Percentiles rank a stretch among this genome's conserved stretches.
Conservation (phyloP, 2,888 invertebrate species). For the Amphimallon solstitiale region DNA sequence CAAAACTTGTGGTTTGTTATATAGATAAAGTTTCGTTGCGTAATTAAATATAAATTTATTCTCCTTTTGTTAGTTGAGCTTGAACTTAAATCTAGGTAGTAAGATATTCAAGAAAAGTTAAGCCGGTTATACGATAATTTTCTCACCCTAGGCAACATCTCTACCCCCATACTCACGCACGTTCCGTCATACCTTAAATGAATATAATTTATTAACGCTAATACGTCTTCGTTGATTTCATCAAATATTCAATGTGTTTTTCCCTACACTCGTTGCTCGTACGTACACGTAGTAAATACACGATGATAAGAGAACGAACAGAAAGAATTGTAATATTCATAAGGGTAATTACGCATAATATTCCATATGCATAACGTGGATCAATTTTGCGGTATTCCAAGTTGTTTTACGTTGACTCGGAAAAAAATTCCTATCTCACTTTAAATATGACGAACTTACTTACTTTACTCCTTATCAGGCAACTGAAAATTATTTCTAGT, state of each 20-base stretch:
- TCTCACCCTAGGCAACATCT: constrained; percentile 12
- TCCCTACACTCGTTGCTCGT: not conserved
- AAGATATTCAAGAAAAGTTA: constrained; percentile 27
- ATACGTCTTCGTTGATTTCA: constrained; percentile 26
- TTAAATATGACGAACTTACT: constrained; percentile 5
- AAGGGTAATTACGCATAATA: constrained; percentile 47
- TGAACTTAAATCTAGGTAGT: constrained; percentile 12
- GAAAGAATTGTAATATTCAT: constrained; percentile 51
- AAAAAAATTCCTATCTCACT: constrained; percentile 13
- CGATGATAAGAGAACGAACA: constrained; percentile 42
- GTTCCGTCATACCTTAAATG: not conserved
- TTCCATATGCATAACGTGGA: constrained; percentile 45
- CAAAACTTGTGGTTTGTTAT: constrained; percentile 19
- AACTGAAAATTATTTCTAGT: constrained; percentile 27
- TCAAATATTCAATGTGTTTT: constrained; percentile 22
- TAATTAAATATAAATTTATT: constrained; percentile 30
- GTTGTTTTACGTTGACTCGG: constrained; percentile 2
- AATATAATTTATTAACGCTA: constrained; percentile 23
- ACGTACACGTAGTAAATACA: not conserved
- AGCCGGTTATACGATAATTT: constrained; percentile 19
- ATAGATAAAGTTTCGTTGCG: constrained; percentile 18
- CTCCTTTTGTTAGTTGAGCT: constrained; percentile 12
- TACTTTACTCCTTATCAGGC: constrained; percentile 21
- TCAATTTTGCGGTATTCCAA: constrained; percentile 31
- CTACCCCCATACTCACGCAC: not conserved